Conservation (phyloP, 2,797 vertebrate genomes). For the Anguilla marmorata region DNA sequence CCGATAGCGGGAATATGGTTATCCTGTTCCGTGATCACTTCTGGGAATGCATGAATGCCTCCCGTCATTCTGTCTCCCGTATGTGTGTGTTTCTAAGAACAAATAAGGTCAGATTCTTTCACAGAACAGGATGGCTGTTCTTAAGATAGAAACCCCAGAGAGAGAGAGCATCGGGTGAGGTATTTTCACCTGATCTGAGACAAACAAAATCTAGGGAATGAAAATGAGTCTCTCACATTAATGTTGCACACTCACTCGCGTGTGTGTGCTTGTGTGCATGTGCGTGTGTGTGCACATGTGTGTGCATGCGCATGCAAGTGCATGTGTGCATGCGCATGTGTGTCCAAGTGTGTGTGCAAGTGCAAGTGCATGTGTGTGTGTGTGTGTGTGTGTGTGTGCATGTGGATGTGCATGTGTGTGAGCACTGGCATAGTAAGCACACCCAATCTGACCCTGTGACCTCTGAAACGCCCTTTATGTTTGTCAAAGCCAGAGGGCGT, state of each 20-base stretch:
- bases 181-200: not conserved
- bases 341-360: not conserved
- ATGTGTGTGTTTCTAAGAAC: slow-evolving; percentile 85
- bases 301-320: no score
- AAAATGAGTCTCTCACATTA: not conserved
- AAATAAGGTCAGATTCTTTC: slow-evolving; percentile 67
- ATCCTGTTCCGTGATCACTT: not conserved
- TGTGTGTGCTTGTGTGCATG: not conserved
- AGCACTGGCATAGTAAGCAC: not conserved
- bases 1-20: slow-evolving; percentile 54
- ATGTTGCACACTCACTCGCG: not conserved
- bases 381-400: no score
- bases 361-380: no score
- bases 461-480: not conserved
- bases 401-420: no score
- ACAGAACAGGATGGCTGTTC: not conserved
- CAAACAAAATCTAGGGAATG: not conserved
- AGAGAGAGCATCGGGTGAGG: not conserved
- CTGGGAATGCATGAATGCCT: not conserved
- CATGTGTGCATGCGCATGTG: not conserved
- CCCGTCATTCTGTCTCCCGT: slow-evolving; percentile 75
- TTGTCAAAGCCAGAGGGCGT: not conserved
- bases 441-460: slow-evolving; percentile 24
- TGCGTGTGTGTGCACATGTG: not conserved
- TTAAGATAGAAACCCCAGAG: not conserved